Base-by-base conservation (phyloP, 2,113 vertebrate genomes). In the Vireo altiloquus region DNA sequence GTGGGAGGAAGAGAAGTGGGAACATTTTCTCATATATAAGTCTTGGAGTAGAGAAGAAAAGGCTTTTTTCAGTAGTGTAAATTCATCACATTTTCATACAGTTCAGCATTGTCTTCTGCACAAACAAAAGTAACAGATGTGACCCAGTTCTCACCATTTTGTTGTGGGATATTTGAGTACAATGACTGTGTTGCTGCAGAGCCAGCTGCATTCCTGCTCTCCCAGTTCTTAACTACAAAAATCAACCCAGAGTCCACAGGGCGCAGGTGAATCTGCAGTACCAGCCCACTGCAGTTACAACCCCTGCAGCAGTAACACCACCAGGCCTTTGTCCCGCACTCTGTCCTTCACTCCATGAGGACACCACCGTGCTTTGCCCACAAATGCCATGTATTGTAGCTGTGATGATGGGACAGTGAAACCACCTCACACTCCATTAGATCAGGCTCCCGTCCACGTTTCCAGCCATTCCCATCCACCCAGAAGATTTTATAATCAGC, bases 41-140 rank as follows among this genome's bases (percentile, higher is more conserved):
- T 57, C n/a, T 80, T 81, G 49, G 18, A 77, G 18, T 33, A 84
- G 56, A 75, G 83, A 57, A 89, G 37, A 91, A 92, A 89, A 33
- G 13, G 24, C 87, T 88, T 92, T 90, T 59, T 88, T 93, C 60
- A 81, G 56, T 31, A 60, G 22, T 59, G 35, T 81, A 78, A 86
- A 95, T 80, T 86, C 90, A 68, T 93, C 68, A 52, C 39, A 47
- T 90, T 95, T 91, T 89, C 79, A 78, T 94, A 86, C 56, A 92
- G 71, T 77, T 89, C 79, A 81, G 76, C 79, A 92, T 92, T 92
- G 89, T 95, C 52, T 75, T 93, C 82, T 88, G 68, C 40, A 81
- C 76, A 88, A 77, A 91, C 66, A 87, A 92, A 84, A 91, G 57
- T 91, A 95, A 84, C 89, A 92, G 91, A 82, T 95, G 92, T 92